A percentile compares a stretch with the other conserved stretches of the same genome.
Evolutionary conservation across 2,113 vertebrate species (phyloP).

Genomic region (Erythrolamprus reginae): DNA sequence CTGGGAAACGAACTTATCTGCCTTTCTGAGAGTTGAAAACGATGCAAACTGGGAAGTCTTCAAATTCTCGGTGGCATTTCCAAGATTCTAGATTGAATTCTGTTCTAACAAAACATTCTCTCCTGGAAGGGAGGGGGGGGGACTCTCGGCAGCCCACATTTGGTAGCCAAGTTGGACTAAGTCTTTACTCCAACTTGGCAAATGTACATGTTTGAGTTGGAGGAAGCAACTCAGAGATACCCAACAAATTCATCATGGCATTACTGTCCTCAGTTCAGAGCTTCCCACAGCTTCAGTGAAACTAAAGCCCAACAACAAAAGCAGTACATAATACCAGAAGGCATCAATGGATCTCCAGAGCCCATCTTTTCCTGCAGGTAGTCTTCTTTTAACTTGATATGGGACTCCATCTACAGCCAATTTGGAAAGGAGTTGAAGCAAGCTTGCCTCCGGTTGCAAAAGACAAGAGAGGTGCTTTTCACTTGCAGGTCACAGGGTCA

Average conservation of each 20-base stretch:
- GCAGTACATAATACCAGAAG: not conserved
- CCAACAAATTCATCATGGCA: not conserved
- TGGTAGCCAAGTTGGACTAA: too few relatives aligned
- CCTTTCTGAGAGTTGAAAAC: not conserved
- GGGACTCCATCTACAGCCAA: not conserved
- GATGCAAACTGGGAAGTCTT: not conserved
- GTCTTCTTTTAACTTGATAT: not conserved
- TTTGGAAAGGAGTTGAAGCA: not conserved
- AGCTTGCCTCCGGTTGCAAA: not conserved
- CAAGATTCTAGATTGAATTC: not conserved
- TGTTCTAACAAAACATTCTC: not conserved
- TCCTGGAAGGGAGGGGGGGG: not conserved
- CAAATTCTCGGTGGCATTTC: not conserved
- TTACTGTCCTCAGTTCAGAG: not conserved
- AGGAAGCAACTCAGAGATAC: not conserved
- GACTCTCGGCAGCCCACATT: not conserved
- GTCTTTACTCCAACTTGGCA: too few relatives aligned
- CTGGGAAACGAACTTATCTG: not conserved
- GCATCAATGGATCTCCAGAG: not conserved
- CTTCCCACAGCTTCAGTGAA: not conserved
- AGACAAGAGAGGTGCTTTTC: not conserved
- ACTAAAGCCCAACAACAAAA: not conserved
- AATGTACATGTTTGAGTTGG: not conserved
- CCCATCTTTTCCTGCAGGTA: not conserved
- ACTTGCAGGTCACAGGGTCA: not conserved